A percentile compares a stretch with the other conserved stretches of the same genome.
Evolutionary conservation across 1,140 invertebrate species (phyloP).

Genomic region (Drosophila pseudoananassae): DNA sequence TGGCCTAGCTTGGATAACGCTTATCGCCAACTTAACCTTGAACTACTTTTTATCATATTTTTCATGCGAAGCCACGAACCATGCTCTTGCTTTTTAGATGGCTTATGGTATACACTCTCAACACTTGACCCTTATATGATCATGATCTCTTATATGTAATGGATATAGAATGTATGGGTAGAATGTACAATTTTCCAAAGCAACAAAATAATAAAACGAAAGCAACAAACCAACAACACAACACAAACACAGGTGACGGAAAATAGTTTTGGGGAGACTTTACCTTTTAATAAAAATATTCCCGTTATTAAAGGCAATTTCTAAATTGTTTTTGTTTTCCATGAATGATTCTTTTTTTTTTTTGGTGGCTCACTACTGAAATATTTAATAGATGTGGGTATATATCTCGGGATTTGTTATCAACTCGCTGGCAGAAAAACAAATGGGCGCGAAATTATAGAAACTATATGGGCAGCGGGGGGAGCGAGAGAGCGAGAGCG

Average conservation of each 20-base stretch:
- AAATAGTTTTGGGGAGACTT: conserved; percentile 45
- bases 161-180: conserved; percentile 1
- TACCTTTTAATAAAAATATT: conserved; percentile 84
- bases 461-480: conserved; percentile 35
- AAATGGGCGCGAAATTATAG: conserved; percentile 57
- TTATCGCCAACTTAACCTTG: too few species aligned
- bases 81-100: too few species aligned
- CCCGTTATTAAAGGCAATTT: conserved; percentile 84
- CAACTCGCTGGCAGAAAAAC: conserved; percentile 11
- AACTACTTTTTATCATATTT: background rate
- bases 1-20: background rate
- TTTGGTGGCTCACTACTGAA: conserved; percentile 34
- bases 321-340: conserved; percentile 84
- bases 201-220: conserved; percentile 26
- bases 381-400: background rate
- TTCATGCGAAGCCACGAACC: too few species aligned
- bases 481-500: conserved; percentile 22
- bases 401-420: background rate
- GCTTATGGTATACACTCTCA: too few species aligned
- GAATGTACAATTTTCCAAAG: conserved; percentile 34
- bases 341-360: conserved; percentile 72
- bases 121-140: too few species aligned
- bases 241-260: conserved; percentile 42
- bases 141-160: too few species aligned
- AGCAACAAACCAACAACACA: conserved; percentile 30